Base-by-base conservation (phyloP, 2,888 invertebrate species). In the Muschampia plurimacula region DNA sequence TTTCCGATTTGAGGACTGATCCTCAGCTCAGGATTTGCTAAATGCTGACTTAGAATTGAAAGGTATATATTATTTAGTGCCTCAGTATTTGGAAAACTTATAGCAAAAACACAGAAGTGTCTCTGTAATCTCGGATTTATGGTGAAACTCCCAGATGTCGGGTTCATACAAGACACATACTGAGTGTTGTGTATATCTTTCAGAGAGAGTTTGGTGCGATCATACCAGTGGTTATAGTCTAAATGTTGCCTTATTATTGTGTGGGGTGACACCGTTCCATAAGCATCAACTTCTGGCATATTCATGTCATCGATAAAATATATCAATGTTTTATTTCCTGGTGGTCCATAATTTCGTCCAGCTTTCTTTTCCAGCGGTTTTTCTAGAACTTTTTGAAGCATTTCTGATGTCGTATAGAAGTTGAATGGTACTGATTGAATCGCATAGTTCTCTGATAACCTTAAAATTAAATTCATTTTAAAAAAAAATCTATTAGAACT, bases 291-390 rank as follows among this genome's bases (percentile, higher is more conserved):
- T 95, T 98, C 98, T 0, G 99, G 99, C 99, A 99, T 99, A 86
- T 99, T 99, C 97, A 99, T 97, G 83, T 99, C 99, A 84, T 99
- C 99, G 74, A 99, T 97, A 85, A 99, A 99, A 88, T 99, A 99
- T 76, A 99, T 96, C 59, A 99, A 94, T 0, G 97, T 97, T 90
- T 99, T 98, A 82, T 97, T 98, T 13, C 99, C 99, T 0, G 99
- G 99, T 13, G 99, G 99, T 0, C 99, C 99, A 83, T 97, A 99
- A 91, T 99, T 99, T 77, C 98, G 95, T 8, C 98, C 98, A 10
- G 99, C 99, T 89, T 99, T 99, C 93, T 99, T 99, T 88, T 99
- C 99, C 74, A 99, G 88, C 7, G 99, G 98, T 85, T 98, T 98
- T 86, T 99, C 99, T 72, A 99, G 90, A 68, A 99, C 97, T 86